A percentile compares a stretch with the other conserved stretches of the same genome.
phyloP scores from a whole-genome alignment of 1,140 invertebrate genomes.

The Bursaphelenchus mucronatus region DNA sequence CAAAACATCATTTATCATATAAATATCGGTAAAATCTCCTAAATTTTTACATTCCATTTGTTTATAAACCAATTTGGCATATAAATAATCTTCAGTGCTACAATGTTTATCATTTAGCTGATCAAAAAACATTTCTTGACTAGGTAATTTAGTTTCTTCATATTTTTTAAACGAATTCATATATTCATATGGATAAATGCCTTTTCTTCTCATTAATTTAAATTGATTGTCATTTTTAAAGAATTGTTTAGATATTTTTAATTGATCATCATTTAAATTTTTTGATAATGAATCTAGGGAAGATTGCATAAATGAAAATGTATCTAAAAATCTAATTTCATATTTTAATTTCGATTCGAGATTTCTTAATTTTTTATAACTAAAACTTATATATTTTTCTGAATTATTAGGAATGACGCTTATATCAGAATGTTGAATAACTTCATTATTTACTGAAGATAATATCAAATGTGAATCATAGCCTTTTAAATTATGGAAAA shows the following conservation, averaged over 20 bases:
- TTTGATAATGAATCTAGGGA: conserved; percentile 13
- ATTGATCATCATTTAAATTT: conserved; percentile 19
- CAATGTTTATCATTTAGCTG: conserved; percentile 25
- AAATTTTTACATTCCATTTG: conserved; percentile 36
- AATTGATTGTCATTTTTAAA: conserved; percentile 16
- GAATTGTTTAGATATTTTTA: conserved; percentile 19
- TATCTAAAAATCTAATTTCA: conserved; percentile 19
- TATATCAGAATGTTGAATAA: background rate
- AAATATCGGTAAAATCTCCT: conserved; percentile 49
- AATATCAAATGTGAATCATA: background rate
- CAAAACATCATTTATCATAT: conserved; percentile 40
- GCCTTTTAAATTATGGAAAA: conserved; percentile 5
- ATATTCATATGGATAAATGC: conserved; percentile 57
- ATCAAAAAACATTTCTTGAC: conserved; percentile 44
- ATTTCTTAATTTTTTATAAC: conserved; percentile 2
- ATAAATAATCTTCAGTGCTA: conserved; percentile 40
- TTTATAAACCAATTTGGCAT: conserved; percentile 39
- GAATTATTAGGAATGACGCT: background rate
- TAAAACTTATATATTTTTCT: background rate
- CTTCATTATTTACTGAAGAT: background rate
- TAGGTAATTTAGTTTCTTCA: conserved; percentile 46
- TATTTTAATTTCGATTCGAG: background rate
- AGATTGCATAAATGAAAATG: conserved; percentile 12
- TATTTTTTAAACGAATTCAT: conserved; percentile 45
- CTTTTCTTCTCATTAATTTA: conserved; percentile 44